Percentiles rank a stretch among this genome's conserved stretches.
phyloP scores from a whole-genome alignment of 2,113 vertebrate species.

The Heterotilapia buettikoferi region DNA sequence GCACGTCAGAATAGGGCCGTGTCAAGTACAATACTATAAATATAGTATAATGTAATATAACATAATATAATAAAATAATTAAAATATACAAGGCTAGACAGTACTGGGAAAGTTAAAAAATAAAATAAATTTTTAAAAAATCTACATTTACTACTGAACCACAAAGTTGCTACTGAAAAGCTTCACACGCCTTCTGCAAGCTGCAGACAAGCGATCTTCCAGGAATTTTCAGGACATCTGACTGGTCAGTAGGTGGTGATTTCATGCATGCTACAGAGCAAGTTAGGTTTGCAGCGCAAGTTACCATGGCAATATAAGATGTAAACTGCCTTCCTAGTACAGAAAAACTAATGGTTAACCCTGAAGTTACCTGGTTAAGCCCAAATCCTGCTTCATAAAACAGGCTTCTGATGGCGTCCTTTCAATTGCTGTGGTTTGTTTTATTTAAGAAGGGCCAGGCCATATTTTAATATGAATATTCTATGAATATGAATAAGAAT shows the following conservation, averaged over 20 bases:
- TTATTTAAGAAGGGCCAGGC: not conserved
- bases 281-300: not conserved
- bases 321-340: not conserved
- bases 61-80: not conserved
- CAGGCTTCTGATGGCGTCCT: not conserved
- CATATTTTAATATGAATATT: not conserved
- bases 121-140: accelerated
- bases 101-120: not conserved
- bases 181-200: not conserved
- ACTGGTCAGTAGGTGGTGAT: not conserved
- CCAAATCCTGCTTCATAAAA: not conserved
- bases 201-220: accelerated
- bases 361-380: not conserved
- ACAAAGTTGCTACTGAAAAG: not conserved
- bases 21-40: not conserved
- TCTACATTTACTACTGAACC: not conserved
- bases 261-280: not conserved
- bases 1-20: accelerated
- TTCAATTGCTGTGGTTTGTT: not conserved
- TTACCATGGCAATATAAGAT: not conserved
- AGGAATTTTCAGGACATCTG: not conserved
- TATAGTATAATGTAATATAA: not conserved
- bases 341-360: not conserved
- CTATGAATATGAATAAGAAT: not conserved
- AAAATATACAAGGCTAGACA: not conserved